phyloP scores from a whole-genome alignment of 2,113 vertebrate species.

The Centropus bengalensis region DNA sequence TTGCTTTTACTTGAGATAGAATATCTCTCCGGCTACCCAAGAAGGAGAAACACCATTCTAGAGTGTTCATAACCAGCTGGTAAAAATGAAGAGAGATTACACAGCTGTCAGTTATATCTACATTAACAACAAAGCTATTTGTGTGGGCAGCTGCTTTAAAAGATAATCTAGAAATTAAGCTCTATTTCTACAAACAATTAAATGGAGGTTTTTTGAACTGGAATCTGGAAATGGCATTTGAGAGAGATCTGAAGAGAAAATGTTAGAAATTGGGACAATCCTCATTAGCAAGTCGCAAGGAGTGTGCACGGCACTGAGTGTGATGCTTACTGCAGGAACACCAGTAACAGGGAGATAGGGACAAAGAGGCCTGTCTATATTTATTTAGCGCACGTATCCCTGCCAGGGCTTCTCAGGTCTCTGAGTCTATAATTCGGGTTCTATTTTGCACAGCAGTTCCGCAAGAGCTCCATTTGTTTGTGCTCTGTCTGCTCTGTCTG shows the following conservation, averaged over 20 bases:
- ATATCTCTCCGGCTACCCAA: background rate
- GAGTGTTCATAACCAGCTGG: background rate
- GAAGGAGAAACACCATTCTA: background rate
- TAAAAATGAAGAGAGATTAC: background rate
- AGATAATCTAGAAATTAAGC: background rate
- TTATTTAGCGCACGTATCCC: background rate
- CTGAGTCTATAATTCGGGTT: background rate
- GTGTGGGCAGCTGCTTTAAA: background rate
- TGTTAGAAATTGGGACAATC: background rate
- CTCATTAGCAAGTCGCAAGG: background rate
- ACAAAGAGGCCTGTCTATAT: background rate
- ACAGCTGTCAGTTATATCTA: background rate
- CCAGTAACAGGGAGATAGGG: background rate
- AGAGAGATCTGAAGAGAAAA: background rate
- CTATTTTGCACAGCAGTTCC: background rate
- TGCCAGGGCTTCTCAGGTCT: constrained; percentile 1
- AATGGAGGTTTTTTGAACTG: background rate
- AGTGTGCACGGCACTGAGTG: background rate
- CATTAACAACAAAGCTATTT: background rate
- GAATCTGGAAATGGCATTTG: background rate
- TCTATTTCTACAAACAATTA: background rate
- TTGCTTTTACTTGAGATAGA: background rate
- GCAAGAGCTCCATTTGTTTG: constrained; percentile 9
- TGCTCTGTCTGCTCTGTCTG: background rate
- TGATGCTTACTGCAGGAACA: background rate